Percentiles rank a stretch among this genome's conserved stretches.
These are phyloP conservation scores for Ceratitis capitata DNA, from an alignment of 1,140 invertebrate genomes.

Conservation along the genomic window DNA sequence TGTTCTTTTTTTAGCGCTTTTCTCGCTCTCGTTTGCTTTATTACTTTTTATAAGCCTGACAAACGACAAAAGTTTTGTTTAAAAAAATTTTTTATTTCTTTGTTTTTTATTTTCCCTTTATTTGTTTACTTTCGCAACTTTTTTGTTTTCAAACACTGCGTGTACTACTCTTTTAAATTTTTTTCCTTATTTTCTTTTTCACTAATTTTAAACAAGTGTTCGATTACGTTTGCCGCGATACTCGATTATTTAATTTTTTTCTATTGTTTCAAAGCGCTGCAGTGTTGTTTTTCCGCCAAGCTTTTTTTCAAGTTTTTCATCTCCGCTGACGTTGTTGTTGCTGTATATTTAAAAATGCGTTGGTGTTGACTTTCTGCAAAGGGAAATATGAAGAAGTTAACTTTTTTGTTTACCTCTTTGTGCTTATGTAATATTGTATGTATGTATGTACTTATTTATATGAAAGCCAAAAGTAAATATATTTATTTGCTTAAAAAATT, in stretches of 20 bases:
- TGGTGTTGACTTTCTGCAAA: background rate
- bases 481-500: no score
- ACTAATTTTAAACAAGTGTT: background rate
- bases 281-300: background rate
- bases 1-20: background rate
- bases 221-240: background rate
- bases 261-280: background rate
- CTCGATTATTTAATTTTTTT: background rate
- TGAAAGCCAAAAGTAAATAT: no score
- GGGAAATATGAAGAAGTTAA: conserved; percentile 9
- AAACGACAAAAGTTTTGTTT: background rate
- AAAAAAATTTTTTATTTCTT: background rate
- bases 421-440: no score
- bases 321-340: no score
- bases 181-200: background rate
- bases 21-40: background rate
- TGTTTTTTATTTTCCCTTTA: background rate
- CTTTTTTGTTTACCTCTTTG: no score
- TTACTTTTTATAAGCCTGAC: conserved; percentile 4
- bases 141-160: background rate
- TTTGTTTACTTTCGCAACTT: background rate
- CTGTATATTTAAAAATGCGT: background rate
- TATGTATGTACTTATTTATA: no score
- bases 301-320: background rate
- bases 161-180: no score